A percentile compares a stretch with the other conserved stretches of the same genome.
Evolutionary conservation across 1,140 invertebrate genomes (phyloP).

Genomic region (Prorops nasuta): DNA sequence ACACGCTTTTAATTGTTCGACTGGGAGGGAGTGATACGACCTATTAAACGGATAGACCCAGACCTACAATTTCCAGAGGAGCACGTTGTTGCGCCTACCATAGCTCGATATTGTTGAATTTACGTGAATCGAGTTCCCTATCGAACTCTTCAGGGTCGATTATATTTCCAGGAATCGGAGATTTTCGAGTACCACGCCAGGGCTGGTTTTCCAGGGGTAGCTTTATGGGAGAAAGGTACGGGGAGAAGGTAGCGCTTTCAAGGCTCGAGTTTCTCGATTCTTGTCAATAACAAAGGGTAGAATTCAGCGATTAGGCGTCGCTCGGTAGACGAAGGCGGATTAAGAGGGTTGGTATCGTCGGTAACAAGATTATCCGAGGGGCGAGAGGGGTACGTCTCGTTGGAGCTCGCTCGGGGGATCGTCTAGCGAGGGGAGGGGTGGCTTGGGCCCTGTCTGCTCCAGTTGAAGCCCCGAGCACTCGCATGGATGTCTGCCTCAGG

Average conservation of each 20-base stretch:
- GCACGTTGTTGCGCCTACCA: no score
- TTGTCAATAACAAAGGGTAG: no score
- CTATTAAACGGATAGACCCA: no score
- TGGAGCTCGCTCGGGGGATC: not conserved
- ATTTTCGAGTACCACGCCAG: slow-evolving; percentile 6
- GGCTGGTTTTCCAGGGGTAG: slow-evolving; percentile 4
- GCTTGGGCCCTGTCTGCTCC: slow-evolving; percentile 30
- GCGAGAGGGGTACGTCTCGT: slow-evolving; percentile 22
- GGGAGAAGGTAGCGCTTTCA: no score
- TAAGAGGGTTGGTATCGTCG: slow-evolving; percentile 42
- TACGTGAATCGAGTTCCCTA: no score
- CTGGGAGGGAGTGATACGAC: no score
- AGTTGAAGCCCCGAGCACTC: slow-evolving; percentile 46
- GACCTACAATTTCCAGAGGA: no score
- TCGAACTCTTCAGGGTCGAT: no score
- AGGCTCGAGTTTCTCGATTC: no score
- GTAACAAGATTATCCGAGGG: slow-evolving; percentile 47
- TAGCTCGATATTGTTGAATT: no score
- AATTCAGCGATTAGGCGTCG: slow-evolving; percentile 43
- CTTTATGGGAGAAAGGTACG: slow-evolving; percentile 25
- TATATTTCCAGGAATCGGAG: no score
- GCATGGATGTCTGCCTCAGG: slow-evolving; percentile 28
- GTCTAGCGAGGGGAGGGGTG: not conserved
- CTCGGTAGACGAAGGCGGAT: slow-evolving; percentile 39
- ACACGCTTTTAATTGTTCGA: no score